Base-by-base conservation (phyloP, 2,888 invertebrate species). In the Drosophila nr. medialis region DNA sequence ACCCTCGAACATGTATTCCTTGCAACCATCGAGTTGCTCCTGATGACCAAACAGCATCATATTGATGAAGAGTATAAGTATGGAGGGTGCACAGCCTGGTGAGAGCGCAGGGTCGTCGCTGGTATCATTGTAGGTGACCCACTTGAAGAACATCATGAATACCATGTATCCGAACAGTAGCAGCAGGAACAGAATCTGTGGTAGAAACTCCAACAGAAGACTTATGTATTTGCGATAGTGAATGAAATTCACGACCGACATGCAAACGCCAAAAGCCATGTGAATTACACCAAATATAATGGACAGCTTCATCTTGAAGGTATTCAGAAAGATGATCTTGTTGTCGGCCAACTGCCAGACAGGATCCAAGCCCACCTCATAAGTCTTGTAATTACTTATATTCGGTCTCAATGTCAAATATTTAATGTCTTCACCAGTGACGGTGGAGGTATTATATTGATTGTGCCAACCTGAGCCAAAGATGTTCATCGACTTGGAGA, bases 231-330 rank as follows among this genome's bases (percentile, higher is more conserved):
- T 95, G 80, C 94, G 94, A 93, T 96, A 96, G 93, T 96, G 95
- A 59, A 95, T 95, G 91, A 95, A 96, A 92, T 97, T 97, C 64
- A 96, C 94, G 54, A 96, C 95, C 83, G 96, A 96, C 94, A 99
- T 95, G 91, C 95, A 94, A 15, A 99, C 96, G 79, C 99, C 99
- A 91, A 99, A 98, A 70, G 97, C 95, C 99, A 99, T 99, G 93
- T 99, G 99, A 32, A 95, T 90, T 1, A 99, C 97, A 42, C 99
- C 99, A 86, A 99, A 95, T 64, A 99, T 97, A 64, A 99, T 97
- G 54, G 99, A 98, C 75, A 98, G 94, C 92, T 98, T 97, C 99
- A 99, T 99, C 94, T 99, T 99, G 94, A 96, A 98, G 0, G 98
- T 97, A 94, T 99, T 99, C 75, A 97, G 93, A 93, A 98, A 99